Percentiles rank a stretch among this genome's conserved stretches.
Conservation (phyloP, 2,113 vertebrate genomes). For the Daphoenositta chrysoptera region DNA sequence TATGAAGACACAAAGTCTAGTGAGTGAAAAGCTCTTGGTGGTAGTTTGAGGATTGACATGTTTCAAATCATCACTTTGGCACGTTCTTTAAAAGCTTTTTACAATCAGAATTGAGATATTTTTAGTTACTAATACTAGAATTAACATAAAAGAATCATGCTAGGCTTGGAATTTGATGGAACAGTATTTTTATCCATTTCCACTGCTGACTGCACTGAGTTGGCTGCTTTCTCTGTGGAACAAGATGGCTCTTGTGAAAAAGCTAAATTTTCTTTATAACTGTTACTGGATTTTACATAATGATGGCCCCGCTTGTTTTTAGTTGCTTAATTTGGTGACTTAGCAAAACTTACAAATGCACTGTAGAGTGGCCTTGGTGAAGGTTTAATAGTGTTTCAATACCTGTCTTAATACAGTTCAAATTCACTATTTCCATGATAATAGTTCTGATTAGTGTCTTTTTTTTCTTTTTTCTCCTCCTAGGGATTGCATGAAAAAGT, state of each 20-base stretch:
- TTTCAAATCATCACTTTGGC: background rate
- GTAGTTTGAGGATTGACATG: background rate
- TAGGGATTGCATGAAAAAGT: constrained; percentile 88
- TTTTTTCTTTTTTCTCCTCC: background rate
- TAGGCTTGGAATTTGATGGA: background rate
- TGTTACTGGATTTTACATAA: background rate
- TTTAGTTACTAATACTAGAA: background rate
- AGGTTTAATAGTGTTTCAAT: background rate
- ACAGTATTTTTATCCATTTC: background rate
- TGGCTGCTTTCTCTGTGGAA: background rate
- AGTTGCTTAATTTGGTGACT: background rate
- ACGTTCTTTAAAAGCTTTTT: background rate
- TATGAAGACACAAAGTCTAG: background rate
- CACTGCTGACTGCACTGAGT: background rate
- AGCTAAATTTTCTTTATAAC: background rate
- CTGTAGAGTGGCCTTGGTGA: background rate
- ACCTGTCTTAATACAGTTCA: background rate
- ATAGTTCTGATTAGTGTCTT: background rate
- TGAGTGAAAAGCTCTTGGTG: background rate
- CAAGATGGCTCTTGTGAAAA: background rate
- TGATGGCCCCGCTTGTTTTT: background rate
- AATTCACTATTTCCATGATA: background rate
- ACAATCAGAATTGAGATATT: background rate
- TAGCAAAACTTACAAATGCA: background rate
- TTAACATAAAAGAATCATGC: background rate